These are phyloP conservation scores for Mesembrinibis cayennensis DNA, from an alignment of 2,113 vertebrate genomes.

Conservation along the genomic window DNA sequence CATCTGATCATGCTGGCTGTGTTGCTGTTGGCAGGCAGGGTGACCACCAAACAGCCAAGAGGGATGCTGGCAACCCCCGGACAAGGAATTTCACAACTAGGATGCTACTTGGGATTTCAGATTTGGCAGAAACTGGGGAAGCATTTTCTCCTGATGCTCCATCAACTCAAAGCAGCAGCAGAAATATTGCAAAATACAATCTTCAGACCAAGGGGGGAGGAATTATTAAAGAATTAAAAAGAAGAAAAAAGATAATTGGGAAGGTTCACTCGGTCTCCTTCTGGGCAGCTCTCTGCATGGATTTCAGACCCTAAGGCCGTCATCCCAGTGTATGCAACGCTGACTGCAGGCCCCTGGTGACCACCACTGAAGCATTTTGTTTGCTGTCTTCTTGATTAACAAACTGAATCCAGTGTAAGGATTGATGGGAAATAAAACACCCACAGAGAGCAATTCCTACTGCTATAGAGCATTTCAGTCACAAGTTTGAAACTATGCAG, in stretches of 20 bases:
- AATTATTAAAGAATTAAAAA: not conserved
- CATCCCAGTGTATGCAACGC: not conserved
- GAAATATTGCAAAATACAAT: not conserved
- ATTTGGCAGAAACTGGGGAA: not conserved
- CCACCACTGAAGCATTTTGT: not conserved
- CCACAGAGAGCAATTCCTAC: not conserved
- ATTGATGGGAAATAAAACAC: not conserved
- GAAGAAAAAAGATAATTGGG: not conserved
- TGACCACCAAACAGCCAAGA: not conserved
- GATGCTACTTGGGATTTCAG: not conserved
- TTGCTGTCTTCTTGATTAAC: slow-evolving; percentile 11
- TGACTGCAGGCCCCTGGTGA: not conserved
- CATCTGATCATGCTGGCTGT: not conserved
- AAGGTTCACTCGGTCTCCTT: not conserved
- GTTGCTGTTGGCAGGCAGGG: not conserved
- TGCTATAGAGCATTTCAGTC: not conserved
- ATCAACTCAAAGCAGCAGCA: not conserved
- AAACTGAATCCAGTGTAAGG: not conserved
- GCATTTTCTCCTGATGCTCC: not conserved
- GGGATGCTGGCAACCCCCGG: not conserved
- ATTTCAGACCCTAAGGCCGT: not conserved
- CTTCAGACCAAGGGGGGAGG: not conserved
- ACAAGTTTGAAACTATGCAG: not conserved
- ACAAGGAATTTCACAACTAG: not conserved
- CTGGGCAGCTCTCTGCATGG: not conserved